These are phyloP conservation scores for Oreochromis aureus DNA, from an alignment of 2,113 vertebrate genomes.

Conservation along the genomic window DNA sequence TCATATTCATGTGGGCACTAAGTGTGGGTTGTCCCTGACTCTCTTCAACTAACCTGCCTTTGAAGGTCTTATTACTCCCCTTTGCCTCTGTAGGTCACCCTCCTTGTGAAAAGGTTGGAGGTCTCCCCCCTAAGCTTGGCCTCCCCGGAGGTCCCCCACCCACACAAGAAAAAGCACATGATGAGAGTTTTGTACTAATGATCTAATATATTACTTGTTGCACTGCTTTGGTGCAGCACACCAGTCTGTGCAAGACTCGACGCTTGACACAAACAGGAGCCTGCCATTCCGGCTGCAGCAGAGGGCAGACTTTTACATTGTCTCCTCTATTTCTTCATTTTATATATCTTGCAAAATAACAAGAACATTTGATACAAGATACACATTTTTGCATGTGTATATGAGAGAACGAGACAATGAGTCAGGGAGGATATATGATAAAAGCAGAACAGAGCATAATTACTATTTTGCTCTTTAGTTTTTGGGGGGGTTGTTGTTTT, in stretches of 20 bases:
- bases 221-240: not conserved
- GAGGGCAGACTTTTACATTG: not conserved
- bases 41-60: slow-evolving; percentile 35
- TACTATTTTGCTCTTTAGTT: not conserved
- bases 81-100: slow-evolving; percentile 35
- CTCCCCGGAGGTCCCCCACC: not conserved
- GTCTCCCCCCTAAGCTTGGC: slow-evolving; percentile 37
- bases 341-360: not conserved
- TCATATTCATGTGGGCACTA: not conserved
- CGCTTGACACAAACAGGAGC: not conserved
- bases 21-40: not conserved
- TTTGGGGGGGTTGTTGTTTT: not conserved
- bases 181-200: not conserved
- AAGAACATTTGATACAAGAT: not conserved
- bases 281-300: not conserved
- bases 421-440: not conserved
- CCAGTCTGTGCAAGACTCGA: not conserved
- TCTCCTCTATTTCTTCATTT: not conserved
- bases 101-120: slow-evolving; percentile 21
- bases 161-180: not conserved
- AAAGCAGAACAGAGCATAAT: not conserved
- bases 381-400: not conserved
- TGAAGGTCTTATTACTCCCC: slow-evolving; percentile 28
- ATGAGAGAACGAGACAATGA: not conserved
- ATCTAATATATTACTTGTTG: not conserved